Evolutionary conservation across 1,140 invertebrate genomes (phyloP), one percentile per base, ranked within the genome.

Genomic region (Trachymyrmex cornetzi): DNA sequence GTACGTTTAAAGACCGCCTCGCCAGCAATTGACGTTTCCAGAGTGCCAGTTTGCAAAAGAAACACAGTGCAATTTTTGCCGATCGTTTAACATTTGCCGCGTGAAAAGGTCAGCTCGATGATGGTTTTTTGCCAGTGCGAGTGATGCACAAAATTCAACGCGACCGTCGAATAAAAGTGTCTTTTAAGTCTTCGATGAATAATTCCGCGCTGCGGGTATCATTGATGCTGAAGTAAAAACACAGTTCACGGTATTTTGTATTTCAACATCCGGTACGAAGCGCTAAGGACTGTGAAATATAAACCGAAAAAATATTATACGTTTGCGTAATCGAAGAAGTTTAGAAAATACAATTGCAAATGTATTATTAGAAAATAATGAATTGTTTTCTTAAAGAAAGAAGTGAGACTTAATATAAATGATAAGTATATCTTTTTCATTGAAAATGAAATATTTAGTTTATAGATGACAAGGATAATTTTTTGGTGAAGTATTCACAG

Each of bases 161-260:
- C 69, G 80, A 75, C 14, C 80, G 38, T 74, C 55, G 69, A 84
- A 84, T 84, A 75, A 84, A 84, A 84, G 80, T 67, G 24, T 44
- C 69, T 57, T 84, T 84, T 84, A 84, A 69, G 48, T 63, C 69
- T 84, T 34, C 27, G 69, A 75, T 84, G 80, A 84, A 84, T 84
- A 84, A 84, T 84, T 84, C 80, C 57, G 55, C 38, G 38, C 38
- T 48, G 55, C 44, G 57, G 55, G 6, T 63, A 75, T 63, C 69
- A 48, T 48, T 81, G 38, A 84, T 75, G 55, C 24, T 14, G 12
- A 61, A 50, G 57, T 84, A 74, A 84, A 84, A 84, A 84, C 67
- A 50, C 19, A 72, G 67, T 50, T 84, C 44, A 19, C n/a, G 34
- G 38, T 84, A 84, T 84, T 84, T 61, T 84, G 6, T 63, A 74